Evolutionary conservation across 2,888 invertebrate species (phyloP).

Genomic region (Dryocosmus kuriphilus): DNA sequence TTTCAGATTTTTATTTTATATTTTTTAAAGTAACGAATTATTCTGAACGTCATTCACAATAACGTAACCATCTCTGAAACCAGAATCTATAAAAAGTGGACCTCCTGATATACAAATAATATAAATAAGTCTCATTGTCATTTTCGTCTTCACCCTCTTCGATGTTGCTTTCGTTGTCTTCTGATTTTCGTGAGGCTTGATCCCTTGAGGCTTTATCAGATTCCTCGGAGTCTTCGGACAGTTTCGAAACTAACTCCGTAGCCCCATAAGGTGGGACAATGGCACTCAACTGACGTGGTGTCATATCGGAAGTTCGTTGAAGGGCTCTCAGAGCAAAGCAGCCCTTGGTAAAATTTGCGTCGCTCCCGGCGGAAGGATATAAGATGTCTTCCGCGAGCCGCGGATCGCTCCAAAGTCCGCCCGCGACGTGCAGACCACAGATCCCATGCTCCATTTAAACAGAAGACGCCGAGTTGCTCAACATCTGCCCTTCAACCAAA

Average conservation of each 20-base stretch:
- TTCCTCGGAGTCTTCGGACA: slow-evolving; percentile 51
- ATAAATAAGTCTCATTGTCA: slow-evolving; percentile 62
- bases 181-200: slow-evolving; percentile 54
- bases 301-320: slow-evolving; percentile 65
- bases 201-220: slow-evolving; percentile 45
- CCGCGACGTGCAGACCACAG: slow-evolving; percentile 75
- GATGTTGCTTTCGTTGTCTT: slow-evolving; percentile 71
- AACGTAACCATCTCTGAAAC: too few relatives aligned
- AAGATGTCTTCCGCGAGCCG: slow-evolving; percentile 72
- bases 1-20: too few relatives aligned
- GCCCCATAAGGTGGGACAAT: slow-evolving; percentile 67
- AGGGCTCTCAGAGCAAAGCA: slow-evolving; percentile 71
- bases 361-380: slow-evolving; percentile 68
- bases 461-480: background rate
- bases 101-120: too few relatives aligned
- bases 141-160: slow-evolving; percentile 67
- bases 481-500: background rate
- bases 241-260: slow-evolving; percentile 70
- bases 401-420: slow-evolving; percentile 75
- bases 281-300: slow-evolving; percentile 64
- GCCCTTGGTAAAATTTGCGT: slow-evolving; percentile 70
- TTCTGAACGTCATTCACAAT: too few relatives aligned
- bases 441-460: slow-evolving; percentile 77
- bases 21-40: too few relatives aligned
- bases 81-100: too few relatives aligned